phyloP scores from a whole-genome alignment of 2,113 vertebrate genomes.

The Peromyscus californicus region DNA sequence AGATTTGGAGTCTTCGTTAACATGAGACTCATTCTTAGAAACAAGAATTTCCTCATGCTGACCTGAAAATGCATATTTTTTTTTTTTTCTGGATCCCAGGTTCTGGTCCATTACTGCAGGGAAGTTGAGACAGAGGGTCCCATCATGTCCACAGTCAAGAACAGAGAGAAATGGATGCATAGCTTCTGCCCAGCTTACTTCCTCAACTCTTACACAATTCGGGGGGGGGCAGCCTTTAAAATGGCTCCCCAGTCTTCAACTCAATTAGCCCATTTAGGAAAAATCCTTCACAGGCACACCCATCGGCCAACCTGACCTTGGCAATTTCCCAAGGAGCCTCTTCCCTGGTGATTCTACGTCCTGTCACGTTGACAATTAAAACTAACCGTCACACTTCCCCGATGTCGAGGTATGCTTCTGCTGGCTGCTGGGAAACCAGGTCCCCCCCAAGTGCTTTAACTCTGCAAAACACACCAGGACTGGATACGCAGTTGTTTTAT shows the following conservation, averaged over 20 bases:
- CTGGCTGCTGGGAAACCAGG: background rate
- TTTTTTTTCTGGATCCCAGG: conserved; percentile 41
- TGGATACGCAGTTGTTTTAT: background rate
- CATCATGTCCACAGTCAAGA: background rate
- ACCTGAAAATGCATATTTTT: background rate
- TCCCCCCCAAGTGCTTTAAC: accelerated
- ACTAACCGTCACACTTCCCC: no score
- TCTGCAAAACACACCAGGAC: background rate
- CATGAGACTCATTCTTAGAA: background rate
- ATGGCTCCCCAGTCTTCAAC: background rate
- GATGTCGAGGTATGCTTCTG: background rate
- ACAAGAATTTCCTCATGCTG: background rate
- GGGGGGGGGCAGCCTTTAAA: background rate
- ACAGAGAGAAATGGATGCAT: background rate
- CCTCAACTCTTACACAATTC: background rate
- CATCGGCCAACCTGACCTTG: background rate
- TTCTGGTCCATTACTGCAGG: no score
- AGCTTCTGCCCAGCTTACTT: background rate
- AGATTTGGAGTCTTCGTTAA: background rate
- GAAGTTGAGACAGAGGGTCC: no score
- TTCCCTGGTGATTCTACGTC: background rate
- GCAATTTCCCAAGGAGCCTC: no score
- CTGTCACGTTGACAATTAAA: background rate
- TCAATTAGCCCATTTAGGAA: background rate
- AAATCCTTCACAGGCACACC: background rate